These are phyloP conservation scores for Lynx canadensis DNA, from an alignment of 2,113 vertebrate genomes.

Conservation along the genomic window DNA sequence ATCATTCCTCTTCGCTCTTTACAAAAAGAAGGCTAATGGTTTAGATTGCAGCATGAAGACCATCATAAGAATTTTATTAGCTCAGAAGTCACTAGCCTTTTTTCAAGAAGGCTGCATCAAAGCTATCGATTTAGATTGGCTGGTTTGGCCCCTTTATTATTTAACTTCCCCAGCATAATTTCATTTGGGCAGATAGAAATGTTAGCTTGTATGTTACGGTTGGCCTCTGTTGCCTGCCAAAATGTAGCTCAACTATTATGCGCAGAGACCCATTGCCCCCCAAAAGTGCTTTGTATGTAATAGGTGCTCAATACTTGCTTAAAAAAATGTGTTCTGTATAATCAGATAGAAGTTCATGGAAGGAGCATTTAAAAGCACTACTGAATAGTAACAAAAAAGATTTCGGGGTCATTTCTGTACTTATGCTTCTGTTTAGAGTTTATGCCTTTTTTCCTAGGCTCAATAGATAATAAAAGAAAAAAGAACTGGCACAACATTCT, in stretches of 20 bases:
- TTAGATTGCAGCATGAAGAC: background rate
- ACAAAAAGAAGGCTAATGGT: background rate
- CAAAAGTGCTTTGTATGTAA: background rate
- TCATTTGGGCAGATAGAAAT: background rate
- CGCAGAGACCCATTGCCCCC: background rate
- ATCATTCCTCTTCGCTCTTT: background rate
- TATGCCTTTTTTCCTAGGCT: slow-evolving; percentile 34
- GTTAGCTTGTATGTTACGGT: background rate
- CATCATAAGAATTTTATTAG: slow-evolving; percentile 44
- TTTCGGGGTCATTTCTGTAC: slow-evolving; percentile 41
- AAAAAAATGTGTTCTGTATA: slow-evolving; percentile 19
- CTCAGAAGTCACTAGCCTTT: background rate
- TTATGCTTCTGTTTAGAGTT: background rate
- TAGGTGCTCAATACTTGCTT: background rate
- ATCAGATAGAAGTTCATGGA: background rate
- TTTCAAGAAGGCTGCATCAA: slow-evolving; percentile 25
- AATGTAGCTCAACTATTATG: background rate
- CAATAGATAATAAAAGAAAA: slow-evolving; percentile 13
- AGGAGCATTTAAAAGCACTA: slow-evolving; percentile 22
- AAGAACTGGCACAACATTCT: background rate
- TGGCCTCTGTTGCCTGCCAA: background rate
- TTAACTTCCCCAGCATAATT: slow-evolving; percentile 9
- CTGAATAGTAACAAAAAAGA: slow-evolving; percentile 36
- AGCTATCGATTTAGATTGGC: slow-evolving; percentile 31
- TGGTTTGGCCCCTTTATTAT: slow-evolving; percentile 60